Base-by-base conservation (phyloP, 2,888 invertebrate species). In the Endotricha flammealis region DNA sequence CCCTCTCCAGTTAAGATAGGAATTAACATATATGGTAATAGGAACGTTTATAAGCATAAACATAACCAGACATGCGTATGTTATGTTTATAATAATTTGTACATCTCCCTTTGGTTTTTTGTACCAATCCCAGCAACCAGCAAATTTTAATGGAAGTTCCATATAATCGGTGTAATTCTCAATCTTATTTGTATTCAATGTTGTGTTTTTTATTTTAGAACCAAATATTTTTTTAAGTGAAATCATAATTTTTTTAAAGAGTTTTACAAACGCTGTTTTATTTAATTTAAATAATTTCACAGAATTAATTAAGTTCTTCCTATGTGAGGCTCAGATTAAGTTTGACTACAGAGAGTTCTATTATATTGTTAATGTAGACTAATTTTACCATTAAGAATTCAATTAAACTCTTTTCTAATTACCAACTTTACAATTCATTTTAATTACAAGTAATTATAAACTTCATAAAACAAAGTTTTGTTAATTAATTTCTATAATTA, bases 71-170 rank as follows among this genome's bases (percentile, higher is more conserved):
- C 53, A 48, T 1, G 79, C 37, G 23, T 82, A 82, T 0, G 71
- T 28, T 8, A 73, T 50, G 39, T 85, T 83, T 0, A 65, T 11
- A 1, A 76, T 48, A 2, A 64, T 51, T 12, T 63, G 56, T 1
- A 33, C 41, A 29, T 63, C 53, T 2, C 37, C 50, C 0, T 36
- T 39, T 0, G 77, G 54, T 2, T 65, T 50, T 0, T 52, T 50
- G 29, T 49, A 81, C 67, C 83, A 70, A 7, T 81, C 81, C 81
- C 79, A 82, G 20, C 80, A 82, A 0, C 61, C 82, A 0, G 59
- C 75, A 0, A 76, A 47, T 48, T 81, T 76, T 3, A 85, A 39
- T 0, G 82, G 75, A 3, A 57, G 29, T 22, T 62, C 54, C 1
- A 81, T 38, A 38, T 63, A 85, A 23, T 78, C 60, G 0, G 65